These are phyloP conservation scores for Orbicella faveolata DNA, from an alignment of 64 coral and sea anemone species.

Conservation along the genomic window DNA sequence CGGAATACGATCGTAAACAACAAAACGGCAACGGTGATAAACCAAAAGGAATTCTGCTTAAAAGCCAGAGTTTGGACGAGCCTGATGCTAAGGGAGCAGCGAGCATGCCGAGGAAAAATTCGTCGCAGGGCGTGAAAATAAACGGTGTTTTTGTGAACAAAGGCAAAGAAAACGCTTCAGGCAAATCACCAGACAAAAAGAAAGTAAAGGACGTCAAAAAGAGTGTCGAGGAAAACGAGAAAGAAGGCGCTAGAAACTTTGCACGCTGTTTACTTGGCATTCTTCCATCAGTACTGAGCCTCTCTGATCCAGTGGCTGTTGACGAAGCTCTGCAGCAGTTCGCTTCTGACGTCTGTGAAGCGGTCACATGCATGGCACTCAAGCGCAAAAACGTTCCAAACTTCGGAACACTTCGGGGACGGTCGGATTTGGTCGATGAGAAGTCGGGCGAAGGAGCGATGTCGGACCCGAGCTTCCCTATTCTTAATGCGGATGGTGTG, in stretches of 20 bases:
- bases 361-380: slow-evolving; percentile 96
- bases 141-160: slow-evolving; percentile 90
- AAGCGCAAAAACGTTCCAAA: slow-evolving; percentile 98
- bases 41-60: slow-evolving; percentile 90
- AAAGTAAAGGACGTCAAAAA: slow-evolving; percentile 89
- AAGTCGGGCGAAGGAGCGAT: slow-evolving; percentile 94
- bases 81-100: neutral
- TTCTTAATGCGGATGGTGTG: slow-evolving; percentile 97
- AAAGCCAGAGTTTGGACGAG: slow-evolving; percentile 63
- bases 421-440: slow-evolving; percentile 96
- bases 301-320: slow-evolving; percentile 70
- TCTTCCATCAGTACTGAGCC: slow-evolving; percentile 86
- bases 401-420: slow-evolving; percentile 97
- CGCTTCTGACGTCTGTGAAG: slow-evolving; percentile 97
- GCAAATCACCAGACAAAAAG: slow-evolving; percentile 60
- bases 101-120: slow-evolving; percentile 40
- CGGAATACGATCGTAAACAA: slow-evolving; percentile 84
- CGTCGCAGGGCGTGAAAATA: slow-evolving; percentile 78
- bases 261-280: slow-evolving; percentile 97
- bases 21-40: slow-evolving; percentile 67
- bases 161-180: slow-evolving; percentile 11
- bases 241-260: slow-evolving; percentile 95
- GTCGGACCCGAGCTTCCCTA: slow-evolving; percentile 88
- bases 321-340: slow-evolving; percentile 97
- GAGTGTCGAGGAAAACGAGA: slow-evolving; percentile 95